Evolutionary conservation across 23 tunicate genomes (phyloP), one percentile per base, ranked within the genome.

Genomic region (Styela plicata): DNA sequence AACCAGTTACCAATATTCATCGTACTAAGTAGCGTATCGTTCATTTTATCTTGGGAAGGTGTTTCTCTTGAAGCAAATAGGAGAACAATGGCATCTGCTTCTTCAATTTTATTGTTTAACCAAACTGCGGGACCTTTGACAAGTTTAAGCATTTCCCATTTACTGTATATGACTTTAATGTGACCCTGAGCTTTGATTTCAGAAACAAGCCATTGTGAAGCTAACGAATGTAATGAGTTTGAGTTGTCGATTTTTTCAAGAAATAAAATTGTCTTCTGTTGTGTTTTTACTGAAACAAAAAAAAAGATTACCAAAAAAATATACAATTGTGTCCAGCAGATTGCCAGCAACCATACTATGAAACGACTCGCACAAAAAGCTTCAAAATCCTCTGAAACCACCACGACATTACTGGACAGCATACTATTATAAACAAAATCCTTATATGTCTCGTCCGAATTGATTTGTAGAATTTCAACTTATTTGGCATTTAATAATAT

Each of bases 91-190:
- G 44, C 44, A 53, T 76, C 81, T 19, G 77, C 36, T 71, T 27
- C 3, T 31, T 20, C 77, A 2, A 34, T 71, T 27, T 33, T 34
- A 34, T 71, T 29, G 18, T 23, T 52, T 21, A 76, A 21, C 81
- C 81, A 76, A 7, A 1, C n/a, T 0, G 44, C 27, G 0, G 81
- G 81, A 1, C 37, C 65, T 76, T 36, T 18, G 67, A 53, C 53
- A 27, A 76, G 66, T 76, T 53, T 37, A 19, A 76, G 63, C 23
- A 57, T 44, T 29, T 76, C 81, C 81, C 81, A 76, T 1, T 44
- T 52, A 26, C 37, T 76, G 81, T 76, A 76, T 20, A 1, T 76
- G 25, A 76, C 66, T 24, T 76, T 57, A 18, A 44, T 66, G 7
- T 1, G 66, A 23, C 53, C 81, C 22, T 76, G 81, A 21, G 36